Evolutionary conservation across 1,140 invertebrate species (phyloP), one percentile per base, ranked within the genome.

Genomic region (Teleopsis dalmanni): DNA sequence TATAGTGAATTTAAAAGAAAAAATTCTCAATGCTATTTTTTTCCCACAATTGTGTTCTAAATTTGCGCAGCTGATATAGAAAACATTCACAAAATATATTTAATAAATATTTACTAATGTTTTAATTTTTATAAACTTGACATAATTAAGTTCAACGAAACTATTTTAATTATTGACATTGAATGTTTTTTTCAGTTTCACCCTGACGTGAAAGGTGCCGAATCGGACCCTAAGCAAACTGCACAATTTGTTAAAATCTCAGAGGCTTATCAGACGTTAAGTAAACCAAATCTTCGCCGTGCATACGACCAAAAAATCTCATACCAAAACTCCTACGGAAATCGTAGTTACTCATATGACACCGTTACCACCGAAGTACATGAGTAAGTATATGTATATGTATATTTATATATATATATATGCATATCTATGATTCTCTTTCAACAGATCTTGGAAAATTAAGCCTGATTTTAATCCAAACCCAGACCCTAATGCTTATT

Each of bases 261-360:
- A 21, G 80, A 83, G 62, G 82, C 82, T 2, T 84, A 83, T 55
- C 75, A 72, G 48, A 72, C 79, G 1, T 63, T 84, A 8, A 74
- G 76, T 9, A 81, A 81, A 53, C 70, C 76, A 0, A 57, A 72
- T 6, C 70, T 59, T n/a, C 70, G 81, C 29, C 65, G 68, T 3
- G 63, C 71, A 16, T 84, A 84, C 68, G 81, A 84, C 49, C 54
- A 58, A 25, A 46, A 25, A 1, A 22, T 25, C 3, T 40, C 4
- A 23, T 25, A 10, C 21, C 21, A 4, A 8, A 10, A 10, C 1
- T 25, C 22, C 33, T 13, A 7, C 35, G 16, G 35, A 37, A 37
- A 9, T 37, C 14, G 8, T 9, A 11, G 27, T 13, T 13, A 31
- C 13, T 31, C 13, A 13, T 21, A 19, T 16, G 10, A 19, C 6